Evolutionary conservation across 2,797 vertebrate genomes (phyloP).

Genomic region (Crax fasciolata): DNA sequence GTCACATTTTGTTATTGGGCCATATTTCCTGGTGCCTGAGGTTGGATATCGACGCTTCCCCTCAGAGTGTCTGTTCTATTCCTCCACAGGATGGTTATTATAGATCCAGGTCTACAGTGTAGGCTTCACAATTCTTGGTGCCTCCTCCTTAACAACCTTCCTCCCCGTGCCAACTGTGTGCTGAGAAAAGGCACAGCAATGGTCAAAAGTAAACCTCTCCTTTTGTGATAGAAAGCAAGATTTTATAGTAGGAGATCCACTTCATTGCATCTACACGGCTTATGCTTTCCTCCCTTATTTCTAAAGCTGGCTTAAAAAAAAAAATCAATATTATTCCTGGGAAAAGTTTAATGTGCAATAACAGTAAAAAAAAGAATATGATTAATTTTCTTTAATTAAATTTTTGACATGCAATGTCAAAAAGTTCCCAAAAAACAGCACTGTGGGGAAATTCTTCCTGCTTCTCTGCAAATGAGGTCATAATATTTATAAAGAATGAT

Average conservation of each 20-base stretch:
- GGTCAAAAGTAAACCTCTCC: not conserved
- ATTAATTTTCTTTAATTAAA: not conserved
- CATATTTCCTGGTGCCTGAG: not conserved
- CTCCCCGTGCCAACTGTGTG: not conserved
- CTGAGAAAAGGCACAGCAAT: not conserved
- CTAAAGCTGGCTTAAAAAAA: not conserved
- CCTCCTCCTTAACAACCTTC: not conserved
- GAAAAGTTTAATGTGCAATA: not conserved
- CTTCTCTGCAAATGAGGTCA: not conserved
- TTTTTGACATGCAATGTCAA: not conserved
- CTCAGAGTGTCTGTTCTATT: not conserved
- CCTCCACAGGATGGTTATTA: not conserved
- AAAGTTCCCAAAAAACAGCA: not conserved
- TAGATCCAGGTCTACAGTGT: rapidly evolving
- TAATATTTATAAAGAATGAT: not conserved
- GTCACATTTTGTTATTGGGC: not conserved
- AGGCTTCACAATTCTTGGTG: not conserved
- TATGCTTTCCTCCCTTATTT: not conserved
- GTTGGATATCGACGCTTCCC: not conserved
- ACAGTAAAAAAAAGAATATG: not conserved
- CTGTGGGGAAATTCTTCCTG: not conserved
- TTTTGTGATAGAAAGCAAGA: not conserved
- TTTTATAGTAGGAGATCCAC: not conserved
- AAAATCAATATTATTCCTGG: not conserved
- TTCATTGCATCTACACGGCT: not conserved